Base-by-base conservation (phyloP, 1,140 invertebrate genomes). In the Philopotamus ludificatus region DNA sequence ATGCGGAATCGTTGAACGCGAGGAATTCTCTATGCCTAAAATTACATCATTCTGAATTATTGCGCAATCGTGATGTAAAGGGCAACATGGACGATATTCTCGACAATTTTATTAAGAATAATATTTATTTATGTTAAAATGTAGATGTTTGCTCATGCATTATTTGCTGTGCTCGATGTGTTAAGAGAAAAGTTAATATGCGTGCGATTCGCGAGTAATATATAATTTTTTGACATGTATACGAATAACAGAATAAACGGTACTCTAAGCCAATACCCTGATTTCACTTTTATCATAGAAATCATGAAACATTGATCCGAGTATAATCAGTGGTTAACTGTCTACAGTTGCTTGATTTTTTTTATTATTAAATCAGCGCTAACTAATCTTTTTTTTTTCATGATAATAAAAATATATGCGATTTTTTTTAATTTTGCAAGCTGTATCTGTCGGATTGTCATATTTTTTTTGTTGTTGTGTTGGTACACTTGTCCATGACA, bases 251-350 rank as follows among this genome's bases (percentile, higher is more conserved):
- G 12, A 50, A 50, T 12, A 16, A 34, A 55, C 51, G 26, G 51
- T 55, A 55, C 51, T 55, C 4, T n/a, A n/a, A n/a, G n/a, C n/a
- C n/a, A n/a, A n/a, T n/a, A 12, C 28, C 39, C 9, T 10, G 51
- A 57, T 57, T 57, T 57, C 54, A 57, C 54, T 57, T 57, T 42
- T 42, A 28, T 18, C 54, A 15, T 20, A 41, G 18, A 57, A 57
- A 57, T 10, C 7, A 16, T 12, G 10, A 42, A 16, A 20, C 20
- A 50, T 20, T 10, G 18, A 20, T 16, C 2, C 18, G 2, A 3
- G 10, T 50, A 21, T 57, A 57, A 57, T 15, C 18, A 57, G 20
- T 34, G 53, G 8, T 26, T 25, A 39, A 60, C 47, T 60, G n/a
- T 60, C 57, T 47, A 47, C 57, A 34, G 12, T 16, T 39, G 42